Base-by-base conservation (phyloP, 2,797 vertebrate species). In the Zenarchopterus dispar region DNA sequence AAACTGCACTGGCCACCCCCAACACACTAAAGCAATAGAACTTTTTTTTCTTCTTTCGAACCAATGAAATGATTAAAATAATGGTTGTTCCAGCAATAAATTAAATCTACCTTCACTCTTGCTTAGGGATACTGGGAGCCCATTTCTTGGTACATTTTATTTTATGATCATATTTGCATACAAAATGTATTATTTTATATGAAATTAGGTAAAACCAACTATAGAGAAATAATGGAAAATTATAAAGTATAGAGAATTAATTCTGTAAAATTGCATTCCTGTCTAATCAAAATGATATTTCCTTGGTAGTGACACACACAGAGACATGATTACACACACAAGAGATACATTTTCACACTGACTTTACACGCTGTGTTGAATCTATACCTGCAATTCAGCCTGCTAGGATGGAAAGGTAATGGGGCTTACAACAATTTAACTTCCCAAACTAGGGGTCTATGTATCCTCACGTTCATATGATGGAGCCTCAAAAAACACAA, bases 351-450 rank as follows among this genome's bases (percentile, higher is more conserved):
- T 62, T 69, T 75, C 69, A 58, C 39, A 48, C 46, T 46, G 66
- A 66, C 63, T 65, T 56, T 36, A 50, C 80, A 71, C 57, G 69
- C 76, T 73, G 79, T 71, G 80, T 36, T 78, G 65, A 83, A 78
- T 78, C 74, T 68, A 41, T 60, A 82, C 80, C 76, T 87, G 74
- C 77, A 79, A 72, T 79, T 51, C 73, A 69, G 61, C 71, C 47
- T 48, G n/a, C 61, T 77, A 76, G 71, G 79, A 76, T 59, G 21
- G 67, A 78, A 62, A 84, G 78, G 66, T 87, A 85, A 90, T 87
- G 87, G 81, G 70, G 73, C 67, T 3, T 72, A 56, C 16, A 18
- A 75, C 75, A 75, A 84, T 66, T 59, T 68, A 56, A 59, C 80
- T 74, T 77, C 80, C 79, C 77, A 81, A 81, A 80, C 60, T 47